phyloP scores from a whole-genome alignment of 2,888 invertebrate species.

The Melinopterus prodromus region DNA sequence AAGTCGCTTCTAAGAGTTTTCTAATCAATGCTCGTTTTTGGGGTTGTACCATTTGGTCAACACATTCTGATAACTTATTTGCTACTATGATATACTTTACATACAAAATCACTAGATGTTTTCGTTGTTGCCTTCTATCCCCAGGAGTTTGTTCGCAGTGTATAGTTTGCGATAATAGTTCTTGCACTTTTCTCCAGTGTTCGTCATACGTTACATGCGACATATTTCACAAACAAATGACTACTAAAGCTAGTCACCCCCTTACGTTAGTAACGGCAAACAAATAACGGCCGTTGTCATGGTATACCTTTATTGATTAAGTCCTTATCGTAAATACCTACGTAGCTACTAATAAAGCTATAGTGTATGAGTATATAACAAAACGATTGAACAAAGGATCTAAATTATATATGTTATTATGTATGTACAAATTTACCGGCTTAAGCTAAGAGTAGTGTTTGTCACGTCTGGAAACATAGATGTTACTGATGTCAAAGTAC shows the following conservation, averaged over 20 bases:
- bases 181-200: slow-evolving; percentile 72
- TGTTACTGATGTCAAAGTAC: neutral
- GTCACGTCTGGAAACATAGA: slow-evolving; percentile 9
- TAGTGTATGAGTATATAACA: neutral
- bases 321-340: neutral
- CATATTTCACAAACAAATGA: slow-evolving; percentile 63
- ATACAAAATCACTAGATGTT: slow-evolving; percentile 75
- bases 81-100: slow-evolving; percentile 82
- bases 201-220: slow-evolving; percentile 78
- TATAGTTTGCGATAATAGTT: slow-evolving; percentile 69
- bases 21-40: slow-evolving; percentile 87
- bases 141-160: slow-evolving; percentile 68
- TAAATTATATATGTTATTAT: slow-evolving; percentile 21
- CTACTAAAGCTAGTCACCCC: neutral
- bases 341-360: neutral
- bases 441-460: slow-evolving; percentile 11
- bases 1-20: slow-evolving; percentile 74
- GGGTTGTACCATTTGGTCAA: slow-evolving; percentile 92
- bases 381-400: neutral
- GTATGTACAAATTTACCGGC: slow-evolving; percentile 18
- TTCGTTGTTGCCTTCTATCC: slow-evolving; percentile 69
- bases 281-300: neutral
- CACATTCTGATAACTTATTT: slow-evolving; percentile 78
- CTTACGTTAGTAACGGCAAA: neutral
- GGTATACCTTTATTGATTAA: slow-evolving; percentile 4